These are phyloP conservation scores for Dermolepida albohirtum DNA, from an alignment of 2,888 invertebrate species.

Conservation along the genomic window DNA sequence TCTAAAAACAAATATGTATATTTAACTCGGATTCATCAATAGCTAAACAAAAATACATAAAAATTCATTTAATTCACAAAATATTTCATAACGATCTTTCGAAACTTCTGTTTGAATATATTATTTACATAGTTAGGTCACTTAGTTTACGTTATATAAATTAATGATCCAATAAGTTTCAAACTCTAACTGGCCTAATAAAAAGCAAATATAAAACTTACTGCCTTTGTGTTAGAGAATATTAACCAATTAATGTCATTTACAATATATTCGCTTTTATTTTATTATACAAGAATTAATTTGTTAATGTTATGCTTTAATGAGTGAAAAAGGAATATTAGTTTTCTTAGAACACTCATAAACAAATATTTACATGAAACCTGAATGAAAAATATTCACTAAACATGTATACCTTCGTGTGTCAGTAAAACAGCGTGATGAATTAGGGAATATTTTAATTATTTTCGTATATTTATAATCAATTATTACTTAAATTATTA, in stretches of 20 bases:
- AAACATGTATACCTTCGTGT: too few species aligned
- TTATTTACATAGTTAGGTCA: constrained; percentile 19
- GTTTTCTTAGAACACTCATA: background rate
- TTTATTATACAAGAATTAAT: constrained; percentile 13
- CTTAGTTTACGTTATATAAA: constrained; percentile 15
- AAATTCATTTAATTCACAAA: constrained; percentile 14
- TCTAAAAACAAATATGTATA: too few species aligned
- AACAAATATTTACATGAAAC: background rate
- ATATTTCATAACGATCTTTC: constrained; percentile 21
- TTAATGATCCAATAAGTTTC: constrained; percentile 20
- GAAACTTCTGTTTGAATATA: constrained; percentile 22
- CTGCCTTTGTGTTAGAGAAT: constrained; percentile 10
- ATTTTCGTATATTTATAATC: too few species aligned
- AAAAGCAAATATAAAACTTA: background rate
- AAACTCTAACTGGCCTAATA: constrained; percentile 17
- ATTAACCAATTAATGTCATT: constrained; percentile 15
- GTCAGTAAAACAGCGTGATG: too few species aligned
- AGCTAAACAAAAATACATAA: constrained; percentile 25
- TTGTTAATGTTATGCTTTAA: background rate
- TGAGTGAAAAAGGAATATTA: background rate
- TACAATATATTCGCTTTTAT: constrained; percentile 7
- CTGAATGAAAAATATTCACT: too few species aligned
- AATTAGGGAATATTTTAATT: too few species aligned
- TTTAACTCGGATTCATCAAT: background rate
- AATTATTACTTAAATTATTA: too few species aligned